Conservation (phyloP, 2,888 invertebrate species). For the Andrena hattorfiana region DNA sequence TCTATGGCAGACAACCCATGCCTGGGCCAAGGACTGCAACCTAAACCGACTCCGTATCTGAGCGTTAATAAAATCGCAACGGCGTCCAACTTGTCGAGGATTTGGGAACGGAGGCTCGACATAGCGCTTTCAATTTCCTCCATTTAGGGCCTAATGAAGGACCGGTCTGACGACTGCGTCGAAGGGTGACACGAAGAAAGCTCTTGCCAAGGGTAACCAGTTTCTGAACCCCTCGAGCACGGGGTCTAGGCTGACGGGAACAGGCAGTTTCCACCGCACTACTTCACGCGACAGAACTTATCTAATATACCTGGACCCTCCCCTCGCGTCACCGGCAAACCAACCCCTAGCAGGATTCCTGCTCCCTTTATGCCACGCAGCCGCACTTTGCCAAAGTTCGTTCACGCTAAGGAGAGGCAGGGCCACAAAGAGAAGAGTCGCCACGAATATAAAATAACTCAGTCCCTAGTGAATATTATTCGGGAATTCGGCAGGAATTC, state of each 20-base stretch:
- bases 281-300: slow-evolving; percentile 76
- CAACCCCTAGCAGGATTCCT: slow-evolving; percentile 52
- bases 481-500: slow-evolving; percentile 45
- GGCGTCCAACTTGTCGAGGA: slow-evolving; percentile 8
- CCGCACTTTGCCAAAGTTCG: slow-evolving; percentile 69
- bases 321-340: slow-evolving; percentile 64
- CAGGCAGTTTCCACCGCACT: slow-evolving; percentile 73
- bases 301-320: slow-evolving; percentile 75
- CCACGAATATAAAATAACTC: slow-evolving; percentile 70
- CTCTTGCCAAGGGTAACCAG: slow-evolving; percentile 72
- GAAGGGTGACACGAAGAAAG: slow-evolving; percentile 74
- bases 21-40: too few relatives aligned
- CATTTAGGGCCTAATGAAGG: slow-evolving; percentile 79
- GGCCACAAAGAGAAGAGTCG: slow-evolving; percentile 60
- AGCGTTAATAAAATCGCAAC: slow-evolving; percentile 47
- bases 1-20: too few relatives aligned
- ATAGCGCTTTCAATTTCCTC: slow-evolving; percentile 80
- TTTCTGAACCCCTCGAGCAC: slow-evolving; percentile 57
- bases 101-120: slow-evolving; percentile 29
- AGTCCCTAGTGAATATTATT: slow-evolving; percentile 55
- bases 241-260: slow-evolving; percentile 59
- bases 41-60: too few relatives aligned
- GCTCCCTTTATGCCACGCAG: slow-evolving; percentile 68
- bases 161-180: slow-evolving; percentile 62
- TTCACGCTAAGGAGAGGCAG: slow-evolving; percentile 53